Evolutionary conservation across 2,888 invertebrate genomes (phyloP).

Genomic region (Amphipyra berbera): DNA sequence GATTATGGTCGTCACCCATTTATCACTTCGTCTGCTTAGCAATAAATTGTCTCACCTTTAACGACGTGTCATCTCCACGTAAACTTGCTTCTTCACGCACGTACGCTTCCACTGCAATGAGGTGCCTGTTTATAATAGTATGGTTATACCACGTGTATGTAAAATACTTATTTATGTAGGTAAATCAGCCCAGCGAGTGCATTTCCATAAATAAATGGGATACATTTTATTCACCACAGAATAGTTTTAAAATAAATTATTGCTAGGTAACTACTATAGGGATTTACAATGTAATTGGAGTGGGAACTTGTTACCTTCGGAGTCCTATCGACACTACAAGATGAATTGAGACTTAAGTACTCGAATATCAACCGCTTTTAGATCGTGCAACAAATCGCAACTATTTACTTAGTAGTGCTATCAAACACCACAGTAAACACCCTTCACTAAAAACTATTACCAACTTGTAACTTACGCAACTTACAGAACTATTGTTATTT

Average conservation of each 20-base stretch:
- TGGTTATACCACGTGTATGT: constrained; percentile 4
- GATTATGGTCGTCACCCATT: constrained; percentile 49
- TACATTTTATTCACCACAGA: constrained; percentile 1
- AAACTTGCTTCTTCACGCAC: constrained; percentile 43
- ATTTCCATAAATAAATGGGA: too few relatives aligned
- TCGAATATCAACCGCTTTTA: constrained; percentile 30
- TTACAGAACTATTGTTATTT: constrained; percentile 59
- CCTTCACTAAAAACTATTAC: constrained; percentile 38
- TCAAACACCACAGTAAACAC: constrained; percentile 22
- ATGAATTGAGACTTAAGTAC: constrained; percentile 39
- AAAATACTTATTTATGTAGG: too few relatives aligned
- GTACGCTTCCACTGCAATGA: constrained; percentile 40
- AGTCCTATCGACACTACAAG: constrained; percentile 45
- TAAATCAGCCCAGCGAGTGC: too few relatives aligned
- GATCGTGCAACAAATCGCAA: constrained; percentile 5
- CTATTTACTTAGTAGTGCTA: constrained; percentile 20
- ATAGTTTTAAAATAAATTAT: constrained; percentile 20
- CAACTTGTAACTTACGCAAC: constrained; percentile 37
- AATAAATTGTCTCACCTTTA: constrained; percentile 53
- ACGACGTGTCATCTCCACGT: constrained; percentile 48
- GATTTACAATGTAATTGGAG: constrained; percentile 38
- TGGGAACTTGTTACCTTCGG: constrained; percentile 24
- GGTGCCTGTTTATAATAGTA: background rate
- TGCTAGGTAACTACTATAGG: constrained; percentile 2
- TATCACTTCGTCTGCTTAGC: constrained; percentile 51